Evolutionary conservation across 2,888 invertebrate genomes (phyloP), one percentile per base, ranked within the genome.

Genomic region (Metopia argyrocephala): DNA sequence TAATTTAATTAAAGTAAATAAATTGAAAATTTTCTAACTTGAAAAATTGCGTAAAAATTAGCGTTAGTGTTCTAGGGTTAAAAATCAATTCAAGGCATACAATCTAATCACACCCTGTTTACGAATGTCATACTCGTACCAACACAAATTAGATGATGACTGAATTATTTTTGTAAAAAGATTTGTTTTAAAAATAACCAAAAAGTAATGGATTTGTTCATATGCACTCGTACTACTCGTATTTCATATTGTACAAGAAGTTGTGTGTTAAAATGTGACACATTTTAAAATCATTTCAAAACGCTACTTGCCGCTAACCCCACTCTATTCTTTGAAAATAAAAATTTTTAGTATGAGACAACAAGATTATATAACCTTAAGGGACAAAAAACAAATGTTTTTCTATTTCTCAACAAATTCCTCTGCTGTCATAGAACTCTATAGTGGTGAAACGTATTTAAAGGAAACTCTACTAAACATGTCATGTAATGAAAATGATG

Each of bases 401-500:
- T 38, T 15, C 12, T 31, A 38, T 38, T 12, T 15, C 38, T 38
- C 15, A 38, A 38, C 38, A 38, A 12, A 38, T 15, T 38, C 38
- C 12, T 38, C 2, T 38, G 15, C 38, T 38, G 15, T 9, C 15
- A 38, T 38, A 15, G 38, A 38, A n/a, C n/a, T 38, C 15, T 38
- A 38, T 12, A 38, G 12, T 50, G 18, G 9, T 38, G 23, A 78
- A 25, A 3, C 46, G n/a, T 50, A 48, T 56, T 57, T 46, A 69
- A 57, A 15, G n/a, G 21, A 12, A 57, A 45, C 48, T 28, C 65
- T 46, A 59, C 59, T 54, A 86, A n/a, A n/a, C n/a, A n/a, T n/a
- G n/a, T n/a, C 38, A 38, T 85, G 86, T 86, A 85, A 83, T 82
- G 84, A 76, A 83, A 74, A 70, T 83, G 70, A 76, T 84, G 79